phyloP scores from a whole-genome alignment of 35 echinoderm and acorn worm genomes.

The Diadema setosum region DNA sequence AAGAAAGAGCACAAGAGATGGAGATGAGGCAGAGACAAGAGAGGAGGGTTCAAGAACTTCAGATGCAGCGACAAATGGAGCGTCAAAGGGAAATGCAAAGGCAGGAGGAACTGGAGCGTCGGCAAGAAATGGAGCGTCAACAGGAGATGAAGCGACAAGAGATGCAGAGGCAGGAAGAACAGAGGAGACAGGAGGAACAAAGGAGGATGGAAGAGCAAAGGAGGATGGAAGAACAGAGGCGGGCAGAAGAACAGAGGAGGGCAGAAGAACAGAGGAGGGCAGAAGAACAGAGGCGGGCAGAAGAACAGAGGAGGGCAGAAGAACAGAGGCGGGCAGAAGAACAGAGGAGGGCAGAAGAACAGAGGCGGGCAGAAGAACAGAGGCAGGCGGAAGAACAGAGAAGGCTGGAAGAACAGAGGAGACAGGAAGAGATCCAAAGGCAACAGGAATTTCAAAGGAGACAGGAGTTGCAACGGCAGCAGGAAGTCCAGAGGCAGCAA shows the following conservation, averaged over 20 bases:
- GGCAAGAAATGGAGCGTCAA: background rate
- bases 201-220: background rate
- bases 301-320: too few relatives aligned
- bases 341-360: too few relatives aligned
- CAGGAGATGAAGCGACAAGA: background rate
- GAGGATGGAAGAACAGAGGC: slow-evolving; percentile 29
- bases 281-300: too few relatives aligned
- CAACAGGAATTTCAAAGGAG: slow-evolving; percentile 26
- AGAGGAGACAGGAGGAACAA: background rate
- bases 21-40: background rate
- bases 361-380: too few relatives aligned
- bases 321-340: too few relatives aligned
- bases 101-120: slow-evolving; percentile 31
- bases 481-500: slow-evolving; percentile 17
- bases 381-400: too few relatives aligned
- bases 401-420: too few relatives aligned
- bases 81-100: slow-evolving; percentile 21
- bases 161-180: too few relatives aligned
- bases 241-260: slow-evolving; percentile 13
- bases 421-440: too few relatives aligned
- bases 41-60: slow-evolving; percentile 18
- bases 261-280: too few relatives aligned
- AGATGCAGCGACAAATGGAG: background rate
- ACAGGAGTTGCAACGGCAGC: slow-evolving; percentile 49
- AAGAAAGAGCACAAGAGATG: background rate